A percentile compares a stretch with the other conserved stretches of the same genome.
Evolutionary conservation across 2,888 invertebrate genomes (phyloP).

Genomic region (Eupelmus urozonus): DNA sequence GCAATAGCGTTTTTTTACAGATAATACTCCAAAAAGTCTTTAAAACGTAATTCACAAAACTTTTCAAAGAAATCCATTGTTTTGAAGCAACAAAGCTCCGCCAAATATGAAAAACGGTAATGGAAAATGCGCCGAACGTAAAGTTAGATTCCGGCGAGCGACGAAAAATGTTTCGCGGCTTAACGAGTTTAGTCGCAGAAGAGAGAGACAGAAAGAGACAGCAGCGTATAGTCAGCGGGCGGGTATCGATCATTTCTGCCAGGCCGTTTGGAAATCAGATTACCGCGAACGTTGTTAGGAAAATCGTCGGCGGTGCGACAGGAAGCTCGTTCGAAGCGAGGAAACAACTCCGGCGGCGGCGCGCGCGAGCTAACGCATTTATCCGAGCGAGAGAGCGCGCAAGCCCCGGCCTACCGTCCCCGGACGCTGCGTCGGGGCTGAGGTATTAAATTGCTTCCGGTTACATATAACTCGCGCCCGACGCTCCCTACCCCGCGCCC

Average conservation of each 20-base stretch:
- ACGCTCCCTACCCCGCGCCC: no score
- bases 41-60: no score
- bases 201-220: neutral
- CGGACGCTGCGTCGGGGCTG: slow-evolving; percentile 59
- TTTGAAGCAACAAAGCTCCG: neutral
- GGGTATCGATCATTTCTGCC: slow-evolving; percentile 50
- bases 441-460: slow-evolving; percentile 68
- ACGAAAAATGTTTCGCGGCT: slow-evolving; percentile 22
- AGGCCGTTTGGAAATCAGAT: slow-evolving; percentile 54
- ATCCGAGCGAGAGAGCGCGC: slow-evolving; percentile 60
- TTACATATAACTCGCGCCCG: slow-evolving; percentile 60
- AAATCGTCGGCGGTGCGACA: slow-evolving; percentile 55
- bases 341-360: slow-evolving; percentile 59
- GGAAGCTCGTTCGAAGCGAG: slow-evolving; percentile 57
- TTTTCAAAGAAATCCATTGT: neutral
- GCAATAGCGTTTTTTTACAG: no score
- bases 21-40: no score
- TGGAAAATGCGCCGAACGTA: neutral
- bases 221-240: neutral
- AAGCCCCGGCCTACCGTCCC: no score
- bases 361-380: slow-evolving; percentile 61
- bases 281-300: slow-evolving; percentile 54
- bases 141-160: slow-evolving; percentile 13
- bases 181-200: slow-evolving; percentile 46
- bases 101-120: neutral